Base-by-base conservation (phyloP, 2,888 invertebrate species). In the Erynnis tages region DNA sequence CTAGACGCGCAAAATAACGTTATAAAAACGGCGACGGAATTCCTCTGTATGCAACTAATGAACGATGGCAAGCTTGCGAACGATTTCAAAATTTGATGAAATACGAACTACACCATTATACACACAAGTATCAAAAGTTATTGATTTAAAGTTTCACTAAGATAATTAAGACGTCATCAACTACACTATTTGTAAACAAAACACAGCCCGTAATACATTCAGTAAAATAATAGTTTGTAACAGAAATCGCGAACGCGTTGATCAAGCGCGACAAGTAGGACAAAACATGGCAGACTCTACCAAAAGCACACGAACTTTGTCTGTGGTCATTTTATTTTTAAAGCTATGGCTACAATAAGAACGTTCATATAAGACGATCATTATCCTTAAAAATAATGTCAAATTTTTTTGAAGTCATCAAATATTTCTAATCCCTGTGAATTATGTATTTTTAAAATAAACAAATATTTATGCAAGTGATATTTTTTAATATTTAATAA, bases 211-310 rank as follows among this genome's bases (percentile, higher is more conserved):
- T 75, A 82, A 83, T 77, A 79, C 82, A 85, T 82, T 85, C 79
- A 79, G 77, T 66, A 82, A 83, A 84, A 76, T 79, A 79, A 74
- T 81, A 82, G 74, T 80, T 81, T 57, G 58, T 65, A 79, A 79
- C 79, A 76, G 71, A 77, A 82, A 79, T 79, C 84, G 79, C 82
- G 70, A 82, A 85, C 78, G 86, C 86, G 84, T 86, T 82, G 81
- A 79, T 80, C 83, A 83, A 88, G 82, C 88, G 86, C 90, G 88
- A 90, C 87, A 89, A 87, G 87, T 88, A 88, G 80, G 83, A 88
- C 88, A 90, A 89, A 90, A 90, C 90, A 90, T 90, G 90, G 90
- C 90, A 87, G 90, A 82, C 85, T 78, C 76, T 62, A 66, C 61
- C 78, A 85, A 85, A 83, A 81, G 80, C 79, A 76, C 78, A 79